Evolutionary conservation across 2,113 vertebrate genomes (phyloP).

Genomic region (Panthera uncia): DNA sequence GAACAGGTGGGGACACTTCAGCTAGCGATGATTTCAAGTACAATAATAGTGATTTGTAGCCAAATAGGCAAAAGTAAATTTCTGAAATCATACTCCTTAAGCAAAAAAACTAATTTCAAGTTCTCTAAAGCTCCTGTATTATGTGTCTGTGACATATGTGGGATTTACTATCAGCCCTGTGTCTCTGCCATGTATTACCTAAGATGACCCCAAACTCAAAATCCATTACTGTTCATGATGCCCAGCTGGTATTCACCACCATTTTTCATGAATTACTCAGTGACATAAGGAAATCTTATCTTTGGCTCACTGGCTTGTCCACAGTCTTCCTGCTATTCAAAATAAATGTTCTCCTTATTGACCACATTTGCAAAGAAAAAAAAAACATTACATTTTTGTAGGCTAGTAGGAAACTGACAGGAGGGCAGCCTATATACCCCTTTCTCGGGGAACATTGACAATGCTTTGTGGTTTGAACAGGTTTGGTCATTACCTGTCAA

Average conservation of each 20-base stretch:
- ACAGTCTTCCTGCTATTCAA: conserved; percentile 23
- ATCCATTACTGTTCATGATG: not conserved
- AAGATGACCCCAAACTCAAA: not conserved
- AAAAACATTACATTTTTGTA: conserved; percentile 6
- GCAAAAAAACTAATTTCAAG: not conserved
- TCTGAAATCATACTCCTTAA: not conserved
- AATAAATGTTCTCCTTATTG: conserved; percentile 40
- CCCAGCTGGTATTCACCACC: not conserved
- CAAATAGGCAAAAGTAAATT: not conserved
- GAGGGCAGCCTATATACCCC: not conserved
- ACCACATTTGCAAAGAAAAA: conserved; percentile 35
- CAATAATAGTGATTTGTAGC: not conserved
- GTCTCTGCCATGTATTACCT: not conserved
- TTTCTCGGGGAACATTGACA: not conserved
- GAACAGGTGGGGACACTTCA: not conserved
- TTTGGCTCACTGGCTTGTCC: not conserved
- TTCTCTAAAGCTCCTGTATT: not conserved
- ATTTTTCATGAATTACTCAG: not conserved
- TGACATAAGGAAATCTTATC: not conserved
- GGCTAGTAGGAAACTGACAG: not conserved
- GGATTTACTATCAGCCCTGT: not conserved
- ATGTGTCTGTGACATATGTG: not conserved
- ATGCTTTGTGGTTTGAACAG: too few species aligned
- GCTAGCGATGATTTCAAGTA: not conserved
- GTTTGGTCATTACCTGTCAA: not conserved